phyloP scores from a whole-genome alignment of 1,140 invertebrate species.

The Panagrolaimus sp. region DNA sequence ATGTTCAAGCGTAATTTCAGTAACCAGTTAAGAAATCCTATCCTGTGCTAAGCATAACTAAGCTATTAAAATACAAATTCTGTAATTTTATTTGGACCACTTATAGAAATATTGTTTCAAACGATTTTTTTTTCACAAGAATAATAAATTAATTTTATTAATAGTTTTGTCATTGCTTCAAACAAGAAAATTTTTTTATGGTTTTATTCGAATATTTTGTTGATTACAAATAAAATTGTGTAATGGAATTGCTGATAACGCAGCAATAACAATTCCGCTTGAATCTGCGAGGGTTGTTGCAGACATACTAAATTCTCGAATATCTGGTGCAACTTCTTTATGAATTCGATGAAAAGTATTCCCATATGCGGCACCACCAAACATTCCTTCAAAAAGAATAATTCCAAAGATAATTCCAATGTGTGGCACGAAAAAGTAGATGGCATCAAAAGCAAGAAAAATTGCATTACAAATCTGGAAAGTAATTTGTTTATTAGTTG shows the following conservation, averaged over 20 bases:
- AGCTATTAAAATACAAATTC: too few relatives aligned
- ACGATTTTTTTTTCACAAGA: too few relatives aligned
- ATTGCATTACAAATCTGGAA: slow-evolving; percentile 29
- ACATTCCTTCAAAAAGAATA: slow-evolving; percentile 58
- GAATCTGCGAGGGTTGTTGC: not conserved
- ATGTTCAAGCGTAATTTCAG: too few relatives aligned
- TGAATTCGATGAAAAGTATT: slow-evolving; percentile 76
- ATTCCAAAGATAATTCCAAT: slow-evolving; percentile 48
- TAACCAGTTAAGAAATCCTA: too few relatives aligned
- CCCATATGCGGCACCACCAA: slow-evolving; percentile 75
- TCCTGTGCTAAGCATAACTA: too few relatives aligned
- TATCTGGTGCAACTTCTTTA: slow-evolving; percentile 65
- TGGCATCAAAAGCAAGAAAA: slow-evolving; percentile 47
- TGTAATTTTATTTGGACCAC: too few relatives aligned
- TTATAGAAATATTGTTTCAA: too few relatives aligned
- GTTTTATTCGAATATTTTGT: not conserved
- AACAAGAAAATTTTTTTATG: too few relatives aligned
- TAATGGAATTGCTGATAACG: not conserved
- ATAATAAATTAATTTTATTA: too few relatives aligned
- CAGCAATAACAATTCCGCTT: not conserved
- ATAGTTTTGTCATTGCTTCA: too few relatives aligned
- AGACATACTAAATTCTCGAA: slow-evolving; percentile 7
- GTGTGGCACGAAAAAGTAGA: slow-evolving; percentile 51
- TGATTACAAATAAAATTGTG: slow-evolving; percentile 13
- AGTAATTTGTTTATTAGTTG: too few relatives aligned